Conservation (phyloP, 2,797 vertebrate genomes). For the Gadopsis bispinosus region DNA sequence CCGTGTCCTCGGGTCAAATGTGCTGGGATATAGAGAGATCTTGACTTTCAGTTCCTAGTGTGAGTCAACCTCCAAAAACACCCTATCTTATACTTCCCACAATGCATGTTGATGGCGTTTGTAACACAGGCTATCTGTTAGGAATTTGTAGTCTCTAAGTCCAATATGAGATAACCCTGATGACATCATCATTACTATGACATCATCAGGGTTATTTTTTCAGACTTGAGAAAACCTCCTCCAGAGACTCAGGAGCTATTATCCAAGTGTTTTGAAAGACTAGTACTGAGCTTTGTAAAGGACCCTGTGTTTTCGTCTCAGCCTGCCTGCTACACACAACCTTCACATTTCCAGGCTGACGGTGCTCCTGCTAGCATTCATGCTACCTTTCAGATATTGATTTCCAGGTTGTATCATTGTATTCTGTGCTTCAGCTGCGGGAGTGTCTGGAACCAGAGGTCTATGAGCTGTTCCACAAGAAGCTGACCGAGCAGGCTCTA, state of each 20-base stretch:
- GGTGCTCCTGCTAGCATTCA: not conserved
- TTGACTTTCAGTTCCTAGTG: not conserved
- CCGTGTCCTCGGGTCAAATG: too few relatives aligned
- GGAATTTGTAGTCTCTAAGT: not conserved
- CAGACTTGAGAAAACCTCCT: too few relatives aligned
- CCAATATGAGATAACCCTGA: not conserved
- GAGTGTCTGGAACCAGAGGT: constrained; percentile 91
- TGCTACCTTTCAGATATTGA: not conserved
- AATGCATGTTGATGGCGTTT: not conserved
- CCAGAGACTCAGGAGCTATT: not conserved
- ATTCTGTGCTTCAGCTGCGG: constrained; percentile 82
- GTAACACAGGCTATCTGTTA: not conserved
- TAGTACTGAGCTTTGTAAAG: not conserved
- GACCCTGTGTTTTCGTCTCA: not conserved
- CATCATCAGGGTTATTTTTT: too few relatives aligned
- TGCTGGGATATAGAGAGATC: too few relatives aligned
- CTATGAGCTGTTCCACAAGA: constrained; percentile 92
- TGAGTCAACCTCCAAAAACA: not conserved
- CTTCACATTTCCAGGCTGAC: not conserved
- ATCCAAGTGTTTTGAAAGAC: not conserved
- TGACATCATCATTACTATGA: too few relatives aligned
- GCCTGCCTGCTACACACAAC: too few relatives aligned
- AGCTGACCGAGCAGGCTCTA: constrained; percentile 91
- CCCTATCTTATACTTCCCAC: not conserved
- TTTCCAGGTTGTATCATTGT: not conserved